These are phyloP conservation scores for Peromyscus melanophrys DNA, from an alignment of 2,797 vertebrate genomes.

Conservation along the genomic window DNA sequence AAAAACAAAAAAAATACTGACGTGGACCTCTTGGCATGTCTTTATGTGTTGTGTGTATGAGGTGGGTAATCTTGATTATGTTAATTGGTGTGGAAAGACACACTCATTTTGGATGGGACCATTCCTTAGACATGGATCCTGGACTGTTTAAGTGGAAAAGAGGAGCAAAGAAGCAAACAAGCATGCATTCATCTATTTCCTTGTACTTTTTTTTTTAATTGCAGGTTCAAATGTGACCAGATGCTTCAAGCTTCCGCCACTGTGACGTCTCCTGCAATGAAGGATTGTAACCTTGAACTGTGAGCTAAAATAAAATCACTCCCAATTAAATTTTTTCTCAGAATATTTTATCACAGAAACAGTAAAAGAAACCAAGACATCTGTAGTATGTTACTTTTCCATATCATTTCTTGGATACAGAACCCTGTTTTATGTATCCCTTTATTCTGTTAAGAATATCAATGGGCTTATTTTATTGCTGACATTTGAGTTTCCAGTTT, in stretches of 20 bases:
- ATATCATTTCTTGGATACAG: background rate
- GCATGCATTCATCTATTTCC: background rate
- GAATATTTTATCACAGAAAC: background rate
- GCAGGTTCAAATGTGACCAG: background rate
- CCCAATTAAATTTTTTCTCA: background rate
- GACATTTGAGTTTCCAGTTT: slow-evolving; percentile 34
- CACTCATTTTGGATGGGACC: background rate
- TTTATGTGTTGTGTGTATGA: background rate
- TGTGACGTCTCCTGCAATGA: background rate
- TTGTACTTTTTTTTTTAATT: background rate
- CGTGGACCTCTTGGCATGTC: background rate
- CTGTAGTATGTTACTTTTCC: background rate
- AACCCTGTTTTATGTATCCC: background rate
- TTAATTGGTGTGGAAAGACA: background rate
- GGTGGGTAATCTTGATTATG: background rate
- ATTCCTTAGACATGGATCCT: background rate
- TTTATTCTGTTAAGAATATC: background rate
- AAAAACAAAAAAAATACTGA: too few relatives aligned
- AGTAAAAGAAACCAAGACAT: background rate
- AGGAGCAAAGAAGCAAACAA: background rate
- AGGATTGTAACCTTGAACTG: background rate
- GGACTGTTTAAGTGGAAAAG: background rate
- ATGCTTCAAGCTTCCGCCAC: background rate
- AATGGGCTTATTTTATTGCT: background rate
- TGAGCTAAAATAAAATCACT: background rate